A percentile compares a stretch with the other conserved stretches of the same genome.
Conservation (phyloP, 2,113 vertebrate genomes). For the Cololabis saira region DNA sequence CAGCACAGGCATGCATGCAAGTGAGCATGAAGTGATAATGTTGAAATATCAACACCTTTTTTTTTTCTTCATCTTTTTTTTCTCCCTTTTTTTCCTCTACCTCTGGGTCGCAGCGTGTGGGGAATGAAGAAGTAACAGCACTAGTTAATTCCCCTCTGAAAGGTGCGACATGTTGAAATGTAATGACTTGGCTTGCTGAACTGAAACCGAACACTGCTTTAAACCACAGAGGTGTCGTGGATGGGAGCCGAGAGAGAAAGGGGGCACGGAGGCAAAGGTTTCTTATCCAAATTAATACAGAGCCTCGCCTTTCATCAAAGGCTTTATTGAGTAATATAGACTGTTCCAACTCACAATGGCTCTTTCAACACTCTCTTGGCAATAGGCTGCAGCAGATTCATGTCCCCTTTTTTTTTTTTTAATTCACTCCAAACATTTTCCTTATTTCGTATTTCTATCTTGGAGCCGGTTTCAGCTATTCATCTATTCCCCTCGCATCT, state of each 20-base stretch:
- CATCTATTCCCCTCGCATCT: slow-evolving; percentile 74
- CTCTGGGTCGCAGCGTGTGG: slow-evolving; percentile 49
- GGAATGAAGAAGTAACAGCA: slow-evolving; percentile 74
- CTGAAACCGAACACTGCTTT: slow-evolving; percentile 80
- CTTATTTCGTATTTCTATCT: slow-evolving; percentile 69
- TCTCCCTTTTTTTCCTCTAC: slow-evolving; percentile 16
- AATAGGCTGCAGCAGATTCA: slow-evolving; percentile 61
- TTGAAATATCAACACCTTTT: slow-evolving; percentile 56
- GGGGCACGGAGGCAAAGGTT: slow-evolving; percentile 77
- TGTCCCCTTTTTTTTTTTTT: slow-evolving; percentile 36
- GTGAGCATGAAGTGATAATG: slow-evolving; percentile 47
- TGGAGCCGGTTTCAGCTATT: slow-evolving; percentile 53
- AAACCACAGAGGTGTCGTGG: slow-evolving; percentile 79
- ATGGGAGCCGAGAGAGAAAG: slow-evolving; percentile 81
- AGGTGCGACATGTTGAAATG: slow-evolving; percentile 78
- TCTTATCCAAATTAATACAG: slow-evolving; percentile 80
- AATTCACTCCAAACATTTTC: slow-evolving; percentile 58
- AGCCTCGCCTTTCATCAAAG: slow-evolving; percentile 72
- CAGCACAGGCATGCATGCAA: slow-evolving; percentile 23
- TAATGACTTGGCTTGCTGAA: slow-evolving; percentile 83
- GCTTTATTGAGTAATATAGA: slow-evolving; percentile 75
- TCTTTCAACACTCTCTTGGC: slow-evolving; percentile 71
- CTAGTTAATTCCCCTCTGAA: slow-evolving; percentile 74
- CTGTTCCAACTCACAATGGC: slow-evolving; percentile 73
- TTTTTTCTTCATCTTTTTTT: slow-evolving; percentile 17